A percentile compares a stretch with the other conserved stretches of the same genome.
These are phyloP conservation scores for Eristalis intricaria DNA, from an alignment of 2,888 invertebrate species.

Conservation along the genomic window DNA sequence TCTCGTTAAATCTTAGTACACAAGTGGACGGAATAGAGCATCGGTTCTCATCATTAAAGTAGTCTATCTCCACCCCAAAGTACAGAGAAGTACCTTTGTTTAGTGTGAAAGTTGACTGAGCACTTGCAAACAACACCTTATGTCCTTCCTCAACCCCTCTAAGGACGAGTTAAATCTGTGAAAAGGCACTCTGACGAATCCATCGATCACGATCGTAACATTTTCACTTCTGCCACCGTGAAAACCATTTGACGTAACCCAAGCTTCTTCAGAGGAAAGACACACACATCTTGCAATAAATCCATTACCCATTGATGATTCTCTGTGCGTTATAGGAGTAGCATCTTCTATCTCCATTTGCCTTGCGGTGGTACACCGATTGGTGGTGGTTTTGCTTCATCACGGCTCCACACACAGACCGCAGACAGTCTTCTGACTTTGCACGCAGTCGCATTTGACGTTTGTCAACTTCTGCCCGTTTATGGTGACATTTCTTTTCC, in stretches of 20 bases:
- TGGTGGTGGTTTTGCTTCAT: slow-evolving; percentile 41
- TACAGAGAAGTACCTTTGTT: too few relatives aligned
- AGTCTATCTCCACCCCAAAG: too few relatives aligned
- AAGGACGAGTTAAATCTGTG: slow-evolving; percentile 35
- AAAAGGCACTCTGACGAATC: slow-evolving; percentile 55
- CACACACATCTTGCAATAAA: slow-evolving; percentile 49
- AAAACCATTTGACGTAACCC: slow-evolving; percentile 61
- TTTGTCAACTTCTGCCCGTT: slow-evolving; percentile 65
- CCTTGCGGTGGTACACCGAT: slow-evolving; percentile 45
- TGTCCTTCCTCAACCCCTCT: slow-evolving; percentile 28
- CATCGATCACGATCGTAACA: slow-evolving; percentile 64
- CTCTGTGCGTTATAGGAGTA: slow-evolving; percentile 26
- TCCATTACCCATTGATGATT: slow-evolving; percentile 56
- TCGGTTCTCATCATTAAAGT: too few relatives aligned
- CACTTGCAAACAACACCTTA: background rate
- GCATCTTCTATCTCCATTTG: slow-evolving; percentile 61
- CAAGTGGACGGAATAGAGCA: too few relatives aligned
- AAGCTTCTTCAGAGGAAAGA: slow-evolving; percentile 41
- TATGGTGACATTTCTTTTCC: slow-evolving; percentile 68
- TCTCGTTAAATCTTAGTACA: too few relatives aligned
- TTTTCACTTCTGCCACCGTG: slow-evolving; percentile 64
- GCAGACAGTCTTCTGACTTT: slow-evolving; percentile 53
- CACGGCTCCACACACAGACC: slow-evolving; percentile 38
- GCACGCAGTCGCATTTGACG: slow-evolving; percentile 52
- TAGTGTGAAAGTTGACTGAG: too few relatives aligned